A percentile compares a stretch with the other conserved stretches of the same genome.
phyloP scores from a whole-genome alignment of 2,888 invertebrate genomes.

The Cheilosia vulpina region DNA sequence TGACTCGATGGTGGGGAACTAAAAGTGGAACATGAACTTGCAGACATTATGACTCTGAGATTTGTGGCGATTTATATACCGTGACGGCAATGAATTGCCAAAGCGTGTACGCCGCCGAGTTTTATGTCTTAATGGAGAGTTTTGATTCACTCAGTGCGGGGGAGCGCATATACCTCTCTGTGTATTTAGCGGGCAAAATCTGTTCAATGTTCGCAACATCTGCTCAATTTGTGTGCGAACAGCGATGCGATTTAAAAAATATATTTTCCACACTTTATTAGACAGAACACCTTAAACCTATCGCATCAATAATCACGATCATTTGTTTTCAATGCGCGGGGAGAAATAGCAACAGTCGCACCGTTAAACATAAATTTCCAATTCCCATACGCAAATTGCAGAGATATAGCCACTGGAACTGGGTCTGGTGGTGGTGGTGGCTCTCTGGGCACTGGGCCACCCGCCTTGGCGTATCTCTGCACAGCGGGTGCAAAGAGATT shows the following conservation, averaged over 20 bases:
- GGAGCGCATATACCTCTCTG: slow-evolving; percentile 6
- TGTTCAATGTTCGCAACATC: slow-evolving; percentile 44
- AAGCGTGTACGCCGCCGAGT: slow-evolving; percentile 49
- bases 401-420: slow-evolving; percentile 36
- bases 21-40: neutral
- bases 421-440: slow-evolving; percentile 32
- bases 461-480: slow-evolving; percentile 47
- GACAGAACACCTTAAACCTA: slow-evolving; percentile 52
- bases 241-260: slow-evolving; percentile 24
- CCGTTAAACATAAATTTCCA: slow-evolving; percentile 53
- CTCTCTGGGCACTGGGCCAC: slow-evolving; percentile 19
- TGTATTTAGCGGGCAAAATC: neutral
- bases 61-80: slow-evolving; percentile 68
- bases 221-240: slow-evolving; percentile 40
- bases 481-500: slow-evolving; percentile 62
- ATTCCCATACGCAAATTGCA: slow-evolving; percentile 57
- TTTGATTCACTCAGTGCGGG: slow-evolving; percentile 57
- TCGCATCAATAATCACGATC: slow-evolving; percentile 61
- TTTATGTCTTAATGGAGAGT: slow-evolving; percentile 64
- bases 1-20: slow-evolving; percentile 13
- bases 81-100: slow-evolving; percentile 70
- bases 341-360: slow-evolving; percentile 57
- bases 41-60: slow-evolving; percentile 58
- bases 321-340: slow-evolving; percentile 35
- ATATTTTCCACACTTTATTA: slow-evolving; percentile 54